phyloP scores from a whole-genome alignment of 2,113 vertebrate genomes.

The Brachyhypopomus gauderio region DNA sequence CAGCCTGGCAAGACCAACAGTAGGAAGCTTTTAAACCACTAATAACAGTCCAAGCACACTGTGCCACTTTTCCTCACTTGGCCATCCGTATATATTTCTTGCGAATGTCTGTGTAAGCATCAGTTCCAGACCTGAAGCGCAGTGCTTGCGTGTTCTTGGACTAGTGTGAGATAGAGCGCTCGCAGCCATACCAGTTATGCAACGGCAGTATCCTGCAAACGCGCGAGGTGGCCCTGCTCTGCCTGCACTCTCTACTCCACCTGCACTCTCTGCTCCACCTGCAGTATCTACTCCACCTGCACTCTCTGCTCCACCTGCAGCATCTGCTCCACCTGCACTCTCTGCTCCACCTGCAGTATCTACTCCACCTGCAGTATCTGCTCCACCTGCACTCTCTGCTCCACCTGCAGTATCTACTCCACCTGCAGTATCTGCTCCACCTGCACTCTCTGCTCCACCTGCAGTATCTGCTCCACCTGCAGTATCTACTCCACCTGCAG shows the following conservation, averaged over 20 bases:
- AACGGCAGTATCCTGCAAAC: conserved; percentile 30
- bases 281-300: no score
- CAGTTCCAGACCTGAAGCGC: no score
- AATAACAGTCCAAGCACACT: background rate
- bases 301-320: conserved; percentile 6
- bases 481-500: conserved; percentile 5
- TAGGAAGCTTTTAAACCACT: background rate
- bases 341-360: conserved; percentile 18
- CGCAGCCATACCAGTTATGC: conserved; percentile 18
- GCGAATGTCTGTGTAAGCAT: no score
- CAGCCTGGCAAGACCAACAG: background rate
- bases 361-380: conserved; percentile 19
- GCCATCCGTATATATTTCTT: no score
- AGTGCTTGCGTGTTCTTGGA: background rate
- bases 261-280: conserved; percentile 24
- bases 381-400: no score
- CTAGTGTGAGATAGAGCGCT: background rate
- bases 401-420: conserved; percentile 17
- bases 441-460: conserved; percentile 1
- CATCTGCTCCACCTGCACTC: no score
- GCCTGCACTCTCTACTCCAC: no score
- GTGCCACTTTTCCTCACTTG: background rate
- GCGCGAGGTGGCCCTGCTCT: background rate
- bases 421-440: conserved; percentile 26
- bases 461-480: conserved; percentile 31